Evolutionary conservation across 2,113 vertebrate species (phyloP).

Genomic region (Bubo blakistoni): DNA sequence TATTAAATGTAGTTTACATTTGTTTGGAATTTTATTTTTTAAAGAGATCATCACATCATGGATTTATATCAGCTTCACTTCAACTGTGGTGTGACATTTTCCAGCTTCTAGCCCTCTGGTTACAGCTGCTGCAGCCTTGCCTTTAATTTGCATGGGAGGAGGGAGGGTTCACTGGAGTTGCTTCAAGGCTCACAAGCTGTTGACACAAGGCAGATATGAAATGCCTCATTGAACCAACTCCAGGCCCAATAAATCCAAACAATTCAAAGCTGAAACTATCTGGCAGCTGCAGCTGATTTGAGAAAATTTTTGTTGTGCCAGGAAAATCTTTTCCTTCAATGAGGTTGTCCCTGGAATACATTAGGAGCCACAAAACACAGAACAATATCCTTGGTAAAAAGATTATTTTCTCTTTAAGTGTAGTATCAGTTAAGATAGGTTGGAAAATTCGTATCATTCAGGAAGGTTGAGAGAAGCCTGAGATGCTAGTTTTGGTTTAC

Average conservation of each 20-base stretch:
- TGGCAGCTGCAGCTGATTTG: conserved; percentile 53
- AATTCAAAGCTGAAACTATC: conserved; percentile 48
- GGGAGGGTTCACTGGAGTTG: not conserved
- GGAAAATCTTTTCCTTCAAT: conserved; percentile 45
- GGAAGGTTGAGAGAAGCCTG: not conserved
- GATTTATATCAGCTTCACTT: conserved; percentile 11
- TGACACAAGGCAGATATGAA: conserved; percentile 47
- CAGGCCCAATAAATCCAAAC: conserved; percentile 50
- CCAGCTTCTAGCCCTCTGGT: not conserved
- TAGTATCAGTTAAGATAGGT: not conserved
- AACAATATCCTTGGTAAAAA: conserved; percentile 24
- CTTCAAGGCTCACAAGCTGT: conserved; percentile 46
- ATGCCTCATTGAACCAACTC: conserved; percentile 45
- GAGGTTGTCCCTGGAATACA: conserved; percentile 40
- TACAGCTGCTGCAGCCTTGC: not conserved
- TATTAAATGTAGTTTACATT: not conserved
- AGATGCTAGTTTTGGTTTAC: not conserved
- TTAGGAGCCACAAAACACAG: conserved; percentile 18
- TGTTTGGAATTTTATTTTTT: not conserved
- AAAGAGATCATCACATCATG: not conserved
- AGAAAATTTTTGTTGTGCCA: conserved; percentile 27
- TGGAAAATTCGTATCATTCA: not conserved
- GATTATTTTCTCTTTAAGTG: conserved; percentile 19
- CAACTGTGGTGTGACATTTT: conserved; percentile 30
- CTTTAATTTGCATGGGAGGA: not conserved